These are phyloP conservation scores for Montifringilla adamsi DNA, from an alignment of 2,113 vertebrate species.

Conservation along the genomic window DNA sequence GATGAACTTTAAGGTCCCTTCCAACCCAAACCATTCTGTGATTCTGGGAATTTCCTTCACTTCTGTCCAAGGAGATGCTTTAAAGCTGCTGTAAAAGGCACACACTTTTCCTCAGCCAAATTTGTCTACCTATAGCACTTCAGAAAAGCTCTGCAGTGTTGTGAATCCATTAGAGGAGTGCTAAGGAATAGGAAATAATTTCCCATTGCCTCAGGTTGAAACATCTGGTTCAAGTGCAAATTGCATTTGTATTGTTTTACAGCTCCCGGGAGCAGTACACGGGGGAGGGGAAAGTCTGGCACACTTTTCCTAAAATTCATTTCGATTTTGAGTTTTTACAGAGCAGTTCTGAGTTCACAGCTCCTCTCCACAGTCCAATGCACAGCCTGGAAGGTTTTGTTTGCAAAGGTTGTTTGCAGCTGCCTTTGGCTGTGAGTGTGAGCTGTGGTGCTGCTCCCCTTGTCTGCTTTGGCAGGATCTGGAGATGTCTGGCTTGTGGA, in stretches of 20 bases:
- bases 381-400: neutral
- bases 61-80: neutral
- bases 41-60: neutral
- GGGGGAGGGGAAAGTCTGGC: neutral
- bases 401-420: neutral
- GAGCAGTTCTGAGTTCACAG: neutral
- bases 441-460: neutral
- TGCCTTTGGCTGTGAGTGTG: neutral
- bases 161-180: neutral
- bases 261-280: neutral
- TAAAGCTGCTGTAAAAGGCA: neutral
- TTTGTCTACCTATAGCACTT: neutral
- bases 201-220: neutral
- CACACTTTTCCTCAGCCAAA: neutral
- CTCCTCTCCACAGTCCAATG: neutral
- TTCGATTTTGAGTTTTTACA: neutral
- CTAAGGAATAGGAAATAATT: constrained; percentile 16
- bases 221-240: constrained; percentile 22
- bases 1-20: neutral
- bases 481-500: neutral
- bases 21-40: no score
- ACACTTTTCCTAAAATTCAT: neutral
- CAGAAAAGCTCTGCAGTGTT: neutral
- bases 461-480: neutral
- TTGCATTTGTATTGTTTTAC: neutral